Percentiles rank a stretch among this genome's conserved stretches.
phyloP scores from a whole-genome alignment of 2,888 invertebrate genomes.

The Chydorus sphaericus region DNA sequence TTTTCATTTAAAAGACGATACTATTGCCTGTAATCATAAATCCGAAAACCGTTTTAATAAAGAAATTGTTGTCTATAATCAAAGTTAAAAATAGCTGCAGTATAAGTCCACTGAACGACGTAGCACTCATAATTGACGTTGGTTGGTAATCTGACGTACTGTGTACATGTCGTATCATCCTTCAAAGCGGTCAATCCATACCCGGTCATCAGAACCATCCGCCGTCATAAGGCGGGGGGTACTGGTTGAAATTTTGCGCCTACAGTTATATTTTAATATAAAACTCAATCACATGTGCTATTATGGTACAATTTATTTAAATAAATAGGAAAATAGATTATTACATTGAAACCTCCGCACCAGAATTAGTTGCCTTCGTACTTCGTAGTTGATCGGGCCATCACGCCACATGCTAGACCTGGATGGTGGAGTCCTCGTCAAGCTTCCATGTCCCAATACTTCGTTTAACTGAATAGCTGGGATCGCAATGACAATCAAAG shows the following conservation, averaged over 20 bases:
- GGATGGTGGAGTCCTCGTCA: slow-evolving; percentile 36
- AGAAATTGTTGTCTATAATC: too few species aligned
- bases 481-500: too few species aligned
- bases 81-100: slow-evolving; percentile 26
- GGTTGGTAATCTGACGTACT: slow-evolving; percentile 29
- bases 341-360: slow-evolving; percentile 35
- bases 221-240: slow-evolving; percentile 21
- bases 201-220: not conserved
- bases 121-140: slow-evolving; percentile 37
- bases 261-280: not conserved
- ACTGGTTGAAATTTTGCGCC: slow-evolving; percentile 26
- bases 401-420: slow-evolving; percentile 39
- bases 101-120: slow-evolving; percentile 40
- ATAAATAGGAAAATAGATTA: too few species aligned
- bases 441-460: slow-evolving; percentile 35
- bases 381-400: slow-evolving; percentile 31
- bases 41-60: not conserved
- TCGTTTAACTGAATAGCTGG: too few species aligned
- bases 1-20: too few species aligned
- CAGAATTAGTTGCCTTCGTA: slow-evolving; percentile 38
- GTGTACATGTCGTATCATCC: slow-evolving; percentile 22
- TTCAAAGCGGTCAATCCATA: not conserved
- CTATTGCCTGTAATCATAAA: not conserved
- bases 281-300: not conserved
- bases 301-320: not conserved